Conservation (phyloP, 2,113 vertebrate genomes). For the Sisor rabdophorus region DNA sequence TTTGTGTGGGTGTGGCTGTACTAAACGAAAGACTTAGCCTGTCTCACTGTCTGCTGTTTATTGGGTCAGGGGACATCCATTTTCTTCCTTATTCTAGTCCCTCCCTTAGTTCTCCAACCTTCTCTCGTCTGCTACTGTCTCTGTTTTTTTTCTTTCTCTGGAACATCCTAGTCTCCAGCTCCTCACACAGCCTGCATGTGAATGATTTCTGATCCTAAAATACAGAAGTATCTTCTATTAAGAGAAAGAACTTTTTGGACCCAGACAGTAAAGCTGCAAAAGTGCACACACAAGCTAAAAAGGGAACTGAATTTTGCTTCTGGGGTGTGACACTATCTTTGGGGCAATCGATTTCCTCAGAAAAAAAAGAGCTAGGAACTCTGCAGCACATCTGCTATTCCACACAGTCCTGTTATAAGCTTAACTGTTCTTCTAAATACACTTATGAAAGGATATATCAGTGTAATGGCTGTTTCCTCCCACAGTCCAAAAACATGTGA, state of each 20-base stretch:
- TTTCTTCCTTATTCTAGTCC: slow-evolving; percentile 1
- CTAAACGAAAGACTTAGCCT: slow-evolving; percentile 3
- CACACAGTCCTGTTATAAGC: not conserved
- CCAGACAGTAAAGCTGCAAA: not conserved
- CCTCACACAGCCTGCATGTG: not conserved
- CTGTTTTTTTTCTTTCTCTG: slow-evolving; percentile 13
- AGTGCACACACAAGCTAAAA: slow-evolving; percentile 7
- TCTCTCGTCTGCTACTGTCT: slow-evolving; percentile 22
- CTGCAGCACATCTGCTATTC: slow-evolving; percentile 12
- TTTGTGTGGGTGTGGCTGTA: slow-evolving; percentile 11
- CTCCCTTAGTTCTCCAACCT: slow-evolving; percentile 34
- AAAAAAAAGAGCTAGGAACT: not conserved
- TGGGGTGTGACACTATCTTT: slow-evolving; percentile 18
- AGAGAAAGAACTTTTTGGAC: not conserved
- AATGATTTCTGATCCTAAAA: not conserved
- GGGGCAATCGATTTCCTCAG: slow-evolving; percentile 1
- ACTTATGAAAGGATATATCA: not conserved
- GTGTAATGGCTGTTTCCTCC: not conserved
- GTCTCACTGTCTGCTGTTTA: slow-evolving; percentile 20
- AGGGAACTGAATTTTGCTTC: not conserved
- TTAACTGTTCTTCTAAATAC: not conserved
- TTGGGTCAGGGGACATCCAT: slow-evolving; percentile 23
- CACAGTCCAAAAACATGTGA: too few relatives aligned
- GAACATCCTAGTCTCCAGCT: not conserved
- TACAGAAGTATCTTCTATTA: not conserved